Evolutionary conservation across 2,888 invertebrate species (phyloP).

Genomic region (Mechanitis messenoides): DNA sequence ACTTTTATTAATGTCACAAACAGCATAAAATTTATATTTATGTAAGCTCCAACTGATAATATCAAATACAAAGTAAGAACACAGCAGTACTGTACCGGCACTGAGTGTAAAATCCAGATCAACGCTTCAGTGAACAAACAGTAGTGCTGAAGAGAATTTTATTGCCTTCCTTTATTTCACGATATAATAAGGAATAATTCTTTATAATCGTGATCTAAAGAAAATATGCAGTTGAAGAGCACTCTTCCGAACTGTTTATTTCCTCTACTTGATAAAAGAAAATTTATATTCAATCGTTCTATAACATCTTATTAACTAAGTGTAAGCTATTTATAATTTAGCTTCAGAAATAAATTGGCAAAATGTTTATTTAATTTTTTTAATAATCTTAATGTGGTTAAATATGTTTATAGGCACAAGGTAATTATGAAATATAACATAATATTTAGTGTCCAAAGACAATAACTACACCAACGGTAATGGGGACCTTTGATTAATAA

Average conservation of each 20-base stretch:
- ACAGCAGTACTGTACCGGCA: slow-evolving; percentile 47
- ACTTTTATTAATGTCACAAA: too few relatives aligned
- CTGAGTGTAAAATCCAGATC: slow-evolving; percentile 57
- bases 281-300: background rate
- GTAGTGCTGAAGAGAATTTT: slow-evolving; percentile 54
- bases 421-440: too few relatives aligned
- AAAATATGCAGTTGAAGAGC: slow-evolving; percentile 10
- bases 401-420: too few relatives aligned
- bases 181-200: background rate
- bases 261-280: background rate
- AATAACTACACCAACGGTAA: too few relatives aligned
- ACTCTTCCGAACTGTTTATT: slow-evolving; percentile 3
- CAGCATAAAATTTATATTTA: too few relatives aligned
- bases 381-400: too few relatives aligned
- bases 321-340: too few relatives aligned
- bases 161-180: slow-evolving; percentile 45
- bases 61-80: slow-evolving; percentile 56
- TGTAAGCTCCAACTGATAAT: slow-evolving; percentile 2
- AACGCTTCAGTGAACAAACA: slow-evolving; percentile 55
- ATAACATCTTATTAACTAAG: background rate
- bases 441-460: too few relatives aligned
- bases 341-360: too few relatives aligned
- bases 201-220: slow-evolving; percentile 18
- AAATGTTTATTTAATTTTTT: too few relatives aligned
- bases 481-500: too few relatives aligned